Evolutionary conservation across 2,888 invertebrate species (phyloP), one percentile per base, ranked within the genome.

Genomic region (Perdita meconis): DNA sequence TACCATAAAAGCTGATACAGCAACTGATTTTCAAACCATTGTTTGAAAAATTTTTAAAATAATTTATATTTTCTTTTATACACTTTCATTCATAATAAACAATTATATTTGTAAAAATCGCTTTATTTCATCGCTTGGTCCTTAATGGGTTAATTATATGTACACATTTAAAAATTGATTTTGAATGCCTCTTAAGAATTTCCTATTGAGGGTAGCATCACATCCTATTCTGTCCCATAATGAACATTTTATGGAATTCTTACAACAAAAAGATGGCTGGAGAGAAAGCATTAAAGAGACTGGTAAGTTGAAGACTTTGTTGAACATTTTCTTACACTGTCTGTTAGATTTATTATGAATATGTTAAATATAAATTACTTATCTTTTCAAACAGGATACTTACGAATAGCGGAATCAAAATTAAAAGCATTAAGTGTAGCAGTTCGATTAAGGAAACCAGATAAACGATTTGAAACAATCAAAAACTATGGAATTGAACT

Each of bases 211-310:
- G 57, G 94, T 96, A 24, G 96, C 96, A 0, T 95, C 96, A 0
- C 97, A 97, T 92, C 95, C 96, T 0, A 91, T 95, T 56, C 93
- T 97, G 2, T 95, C 96, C 83, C 95, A 95, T 86, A 96, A 97
- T 88, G 94, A 94, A 83, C 95, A 96, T 89, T 96, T 97, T 87
- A 94, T 96, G 81, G 95, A 95, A 86, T 97, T 97, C 90, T 92
- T 97, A 13, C 96, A 96, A 88, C 95, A 96, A 88, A 96, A 96
- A 82, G 95, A 96, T 80, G 96, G 95, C 0, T 97, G 97, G 97
- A 94, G 95, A 88, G 96, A 96, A 86, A 94, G 95, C 26, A 95
- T 96, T 68, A 96, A 96, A 90, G 95, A 96, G 80, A 95, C 95
- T 87, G 96, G 96, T 95, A 91, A 81, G 87, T 68, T 47, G 0